These are phyloP conservation scores for Sminthurides bifidus DNA, from an alignment of 1,140 invertebrate genomes.

Conservation along the genomic window DNA sequence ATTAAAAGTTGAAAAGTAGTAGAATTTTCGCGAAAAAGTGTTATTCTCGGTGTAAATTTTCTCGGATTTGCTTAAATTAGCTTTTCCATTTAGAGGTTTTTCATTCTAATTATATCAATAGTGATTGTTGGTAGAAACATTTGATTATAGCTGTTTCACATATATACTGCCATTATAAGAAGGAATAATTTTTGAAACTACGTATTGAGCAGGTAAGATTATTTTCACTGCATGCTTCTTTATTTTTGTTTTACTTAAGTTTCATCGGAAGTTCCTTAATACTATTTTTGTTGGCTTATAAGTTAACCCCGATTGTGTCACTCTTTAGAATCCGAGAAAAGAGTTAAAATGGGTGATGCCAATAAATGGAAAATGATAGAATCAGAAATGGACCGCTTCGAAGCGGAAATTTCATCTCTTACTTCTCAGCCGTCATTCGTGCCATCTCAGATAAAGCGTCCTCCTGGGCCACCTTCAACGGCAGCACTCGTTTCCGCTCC, in stretches of 20 bases:
- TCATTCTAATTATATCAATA: too few relatives aligned
- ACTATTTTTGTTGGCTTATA: neutral
- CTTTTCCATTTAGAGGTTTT: too few relatives aligned
- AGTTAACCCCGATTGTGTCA: neutral
- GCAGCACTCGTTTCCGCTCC: neutral
- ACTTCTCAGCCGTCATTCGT: constrained; percentile 17
- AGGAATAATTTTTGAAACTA: too few relatives aligned
- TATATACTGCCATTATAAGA: too few relatives aligned
- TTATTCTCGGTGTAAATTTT: too few relatives aligned
- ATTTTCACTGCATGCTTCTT: too few relatives aligned
- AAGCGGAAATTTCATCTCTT: constrained; percentile 28
- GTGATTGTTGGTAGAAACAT: too few relatives aligned
- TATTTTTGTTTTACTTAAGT: neutral
- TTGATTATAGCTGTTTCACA: too few relatives aligned
- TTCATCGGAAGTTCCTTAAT: neutral
- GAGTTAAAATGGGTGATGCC: neutral
- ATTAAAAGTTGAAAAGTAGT: too few relatives aligned
- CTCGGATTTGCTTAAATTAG: too few relatives aligned
- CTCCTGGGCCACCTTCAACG: neutral
- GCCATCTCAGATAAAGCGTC: constrained; percentile 19
- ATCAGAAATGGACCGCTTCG: constrained; percentile 31
- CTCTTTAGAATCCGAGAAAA: neutral
- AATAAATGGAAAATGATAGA: constrained; percentile 24
- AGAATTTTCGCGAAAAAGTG: too few relatives aligned
- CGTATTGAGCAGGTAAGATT: too few relatives aligned